Evolutionary conservation across 2,888 invertebrate genomes (phyloP), one percentile per base, ranked within the genome.

Genomic region (Hofmannophila pseudospretella): DNA sequence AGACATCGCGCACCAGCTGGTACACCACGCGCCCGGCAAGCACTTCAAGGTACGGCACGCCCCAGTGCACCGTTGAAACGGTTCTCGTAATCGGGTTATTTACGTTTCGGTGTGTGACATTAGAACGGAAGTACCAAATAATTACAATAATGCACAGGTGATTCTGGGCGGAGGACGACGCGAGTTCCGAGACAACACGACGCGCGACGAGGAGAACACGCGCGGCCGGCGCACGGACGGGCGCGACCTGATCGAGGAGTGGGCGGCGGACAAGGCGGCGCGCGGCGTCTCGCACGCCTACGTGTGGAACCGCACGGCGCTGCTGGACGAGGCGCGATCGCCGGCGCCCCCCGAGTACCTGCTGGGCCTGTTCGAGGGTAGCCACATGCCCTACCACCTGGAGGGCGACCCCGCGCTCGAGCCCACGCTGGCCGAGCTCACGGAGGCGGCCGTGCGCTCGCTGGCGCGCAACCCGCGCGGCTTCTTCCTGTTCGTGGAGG

Each of bases 401-500:
- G 75, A 77, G 31, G 63, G 63, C 1, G 30, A 29, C 13, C 29
- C 36, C 1, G 19, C 28, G 1, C 51, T 50, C 7, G 88, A 90
- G 41, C 95, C 95, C 0, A 90, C 92, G 0, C 68, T 95, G 25
- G 49, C 64, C 2, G 72, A 74, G 38, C 48, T 74, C 7, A 74
- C 73, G 0, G 69, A 67, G 73, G 88, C 88, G 8, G 94, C 95
- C 0, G 91, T 96, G 32, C 82, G 89, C 39, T 78, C 92, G 4
- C 77, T 96, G 33, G 77, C 85, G 14, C 90, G 89, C 48, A 88
- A 89, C 51, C 71, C 77, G 16, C 85, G 91, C 1, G 95, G 95
- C 0, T 95, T 88, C 66, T 93, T 94, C 56, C 71, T 95, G 7
- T 91, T 94, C 58, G 91, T 94, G 14, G 92, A 92, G 66, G 91